Evolutionary conservation across 2,888 invertebrate genomes (phyloP).

Genomic region (Prosopocoilus inquinatus): DNA sequence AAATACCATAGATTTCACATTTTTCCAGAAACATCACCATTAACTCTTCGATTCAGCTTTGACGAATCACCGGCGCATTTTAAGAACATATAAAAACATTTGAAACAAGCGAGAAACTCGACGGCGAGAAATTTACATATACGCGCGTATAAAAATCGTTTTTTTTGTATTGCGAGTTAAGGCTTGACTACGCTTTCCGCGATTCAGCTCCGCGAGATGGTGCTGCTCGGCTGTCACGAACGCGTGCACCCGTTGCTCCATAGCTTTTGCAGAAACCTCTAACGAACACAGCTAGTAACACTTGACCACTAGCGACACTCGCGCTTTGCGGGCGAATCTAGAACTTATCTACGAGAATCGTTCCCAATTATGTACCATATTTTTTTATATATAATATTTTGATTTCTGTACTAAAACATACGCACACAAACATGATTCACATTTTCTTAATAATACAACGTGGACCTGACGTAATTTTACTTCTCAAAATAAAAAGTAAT

Average conservation of each 20-base stretch:
- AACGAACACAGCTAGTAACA: slow-evolving; percentile 52
- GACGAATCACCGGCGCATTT: too few species aligned
- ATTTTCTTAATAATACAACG: slow-evolving; percentile 42
- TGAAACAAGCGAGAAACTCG: slow-evolving; percentile 7
- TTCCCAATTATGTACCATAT: slow-evolving; percentile 44
- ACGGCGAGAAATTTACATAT: slow-evolving; percentile 29
- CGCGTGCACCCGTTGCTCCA: slow-evolving; percentile 30
- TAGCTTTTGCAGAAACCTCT: slow-evolving; percentile 45
- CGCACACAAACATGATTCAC: slow-evolving; percentile 49
- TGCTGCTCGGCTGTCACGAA: not conserved
- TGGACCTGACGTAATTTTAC: slow-evolving; percentile 36
- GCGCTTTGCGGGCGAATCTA: slow-evolving; percentile 49
- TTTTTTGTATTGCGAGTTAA: slow-evolving; percentile 40
- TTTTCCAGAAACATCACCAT: too few species aligned
- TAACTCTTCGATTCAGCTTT: too few species aligned
- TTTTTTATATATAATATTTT: slow-evolving; percentile 44
- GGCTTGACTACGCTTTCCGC: slow-evolving; percentile 32
- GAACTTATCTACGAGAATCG: slow-evolving; percentile 47
- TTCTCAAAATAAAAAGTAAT: not conserved
- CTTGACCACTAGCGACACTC: slow-evolving; percentile 48
- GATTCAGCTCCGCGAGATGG: not conserved
- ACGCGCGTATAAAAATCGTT: slow-evolving; percentile 1
- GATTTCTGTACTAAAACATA: slow-evolving; percentile 52
- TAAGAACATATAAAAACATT: too few species aligned
- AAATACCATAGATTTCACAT: too few species aligned